Percentiles rank a stretch among this genome's conserved stretches.
Conservation (phyloP, 2,888 invertebrate species). For the Teleogryllus oceanicus region DNA sequence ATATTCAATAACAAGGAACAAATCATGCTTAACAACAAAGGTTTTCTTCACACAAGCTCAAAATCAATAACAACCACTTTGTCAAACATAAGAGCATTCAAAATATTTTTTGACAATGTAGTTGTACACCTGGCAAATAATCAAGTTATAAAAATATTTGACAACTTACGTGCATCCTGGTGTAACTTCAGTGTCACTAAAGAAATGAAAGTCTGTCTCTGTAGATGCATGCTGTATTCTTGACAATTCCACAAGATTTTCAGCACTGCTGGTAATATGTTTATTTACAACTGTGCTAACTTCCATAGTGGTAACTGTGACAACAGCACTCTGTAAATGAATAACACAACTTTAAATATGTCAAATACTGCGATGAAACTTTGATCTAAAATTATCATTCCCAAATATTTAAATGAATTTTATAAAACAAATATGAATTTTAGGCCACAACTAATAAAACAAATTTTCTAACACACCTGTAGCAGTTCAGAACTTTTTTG, state of each 20-base stretch:
- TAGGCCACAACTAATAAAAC: not conserved
- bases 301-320: too few species aligned
- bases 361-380: too few species aligned
- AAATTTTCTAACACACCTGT: not conserved
- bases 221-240: constrained; percentile 36
- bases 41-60: constrained; percentile 5
- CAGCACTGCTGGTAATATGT: not conserved
- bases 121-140: too few species aligned
- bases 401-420: not conserved
- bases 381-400: too few species aligned
- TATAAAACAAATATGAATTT: not conserved
- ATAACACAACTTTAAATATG: too few species aligned
- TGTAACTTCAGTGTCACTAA: constrained; percentile 89
- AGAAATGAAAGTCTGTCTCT: constrained; percentile 78
- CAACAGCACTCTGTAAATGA: too few species aligned
- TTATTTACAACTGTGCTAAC: too few species aligned
- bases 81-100: not conserved
- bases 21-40: not conserved
- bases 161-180: constrained; percentile 58
- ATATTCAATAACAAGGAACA: too few species aligned
- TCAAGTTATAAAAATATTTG: not conserved
- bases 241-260: constrained; percentile 33
- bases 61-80: constrained; percentile 2
- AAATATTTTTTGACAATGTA: not conserved
- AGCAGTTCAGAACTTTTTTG: not conserved